Base-by-base conservation (phyloP, 92 coral and sea anemone species). In the Phymanthus crucifer region DNA sequence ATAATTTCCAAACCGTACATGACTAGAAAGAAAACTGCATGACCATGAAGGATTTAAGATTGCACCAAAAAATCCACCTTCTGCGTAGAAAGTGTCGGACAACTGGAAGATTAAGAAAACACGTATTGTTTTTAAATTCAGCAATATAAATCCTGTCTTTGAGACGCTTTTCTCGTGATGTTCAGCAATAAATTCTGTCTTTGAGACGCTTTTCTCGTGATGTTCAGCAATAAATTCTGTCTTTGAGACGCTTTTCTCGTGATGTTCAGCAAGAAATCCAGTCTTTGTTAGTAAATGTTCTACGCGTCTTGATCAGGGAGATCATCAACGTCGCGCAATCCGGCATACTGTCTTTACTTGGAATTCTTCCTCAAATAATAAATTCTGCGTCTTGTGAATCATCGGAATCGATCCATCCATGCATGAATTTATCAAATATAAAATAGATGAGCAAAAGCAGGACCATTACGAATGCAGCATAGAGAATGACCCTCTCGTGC, bases 371-470 rank as follows among this genome's bases (percentile, higher is more conserved):
- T 61, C 34, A 61, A n/a, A 58, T 23, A n/a, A 58, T 10, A 58
- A 58, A 61, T 18, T 61, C 68, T 29, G 68, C 68, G 1, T 61
- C 68, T 29, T 61, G 0, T 14, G 48, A 43, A 43, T 43, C 0
- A 43, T 17, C 68, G 1, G 31, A 23, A 58, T 38, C 1, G 66
- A 58, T 21, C 23, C 4, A 24, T 8, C 26, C 9, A 24, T 10
- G 3, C 32, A 0, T 61, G 34, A 61, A 34, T 21, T 75, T 56
- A 56, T 34, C 79, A 75, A 75, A 54, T 68, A 24, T 40, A 16
- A 77, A 32, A 52, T 48, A 71, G 2, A 80, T 29, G 68, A 54
- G 24, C 24, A 46, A 31, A 16, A 68, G 54, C 23, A 80, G 23
- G 6, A 0, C 78, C 8, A 71, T 4, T 26, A 82, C 46, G 52